Base-by-base conservation (phyloP, 2,888 invertebrate species). In the Automeris io region DNA sequence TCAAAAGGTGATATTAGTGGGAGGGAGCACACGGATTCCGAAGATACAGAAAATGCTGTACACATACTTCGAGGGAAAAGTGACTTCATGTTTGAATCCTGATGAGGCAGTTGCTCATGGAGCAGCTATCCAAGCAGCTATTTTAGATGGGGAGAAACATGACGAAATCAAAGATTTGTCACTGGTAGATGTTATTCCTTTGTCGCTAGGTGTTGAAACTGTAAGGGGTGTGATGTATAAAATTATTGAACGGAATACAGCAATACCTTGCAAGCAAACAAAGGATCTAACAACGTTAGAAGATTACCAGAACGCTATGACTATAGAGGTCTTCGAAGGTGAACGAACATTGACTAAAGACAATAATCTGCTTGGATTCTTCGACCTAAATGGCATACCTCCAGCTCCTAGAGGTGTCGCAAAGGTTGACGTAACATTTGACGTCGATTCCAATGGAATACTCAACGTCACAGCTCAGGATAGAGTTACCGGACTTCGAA, bases 101-200 rank as follows among this genome's bases (percentile, higher is more conserved):
- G 80, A 82, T 13, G 81, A 82, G 39, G 77, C 75, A 1, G 70
- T 80, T 0, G 81, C 80, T 0, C 62, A 58, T 16, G 81, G 81
- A 1, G 80, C 80, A 2, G 81, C 81, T 0, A 68, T 82, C 1
- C 77, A 78, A 51, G 81, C 79, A 0, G 80, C 79, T 0, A 49
- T 72, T 5, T 25, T 80, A 2, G 62, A 52, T 9, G 73, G 74
- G 0, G 47, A 70, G 18, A 38, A 41, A 8, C 59, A 70, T 36
- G 45, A 60, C 8, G 62, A 52, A 7, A 61, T 75, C 2, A 53
- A 66, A 32, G 57, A 74, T 31, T 25, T 75, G 0, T 37, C 65
- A 1, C 45, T 80, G 34, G 60, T 75, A 0, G 80, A 81, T 22
- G 76, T 79, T 0, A 72, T 79, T 1, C 78, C 80, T 6, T 42